Evolutionary conservation across 2,113 vertebrate genomes (phyloP), one percentile per base, ranked within the genome.

Genomic region (Ammodytes marinus): DNA sequence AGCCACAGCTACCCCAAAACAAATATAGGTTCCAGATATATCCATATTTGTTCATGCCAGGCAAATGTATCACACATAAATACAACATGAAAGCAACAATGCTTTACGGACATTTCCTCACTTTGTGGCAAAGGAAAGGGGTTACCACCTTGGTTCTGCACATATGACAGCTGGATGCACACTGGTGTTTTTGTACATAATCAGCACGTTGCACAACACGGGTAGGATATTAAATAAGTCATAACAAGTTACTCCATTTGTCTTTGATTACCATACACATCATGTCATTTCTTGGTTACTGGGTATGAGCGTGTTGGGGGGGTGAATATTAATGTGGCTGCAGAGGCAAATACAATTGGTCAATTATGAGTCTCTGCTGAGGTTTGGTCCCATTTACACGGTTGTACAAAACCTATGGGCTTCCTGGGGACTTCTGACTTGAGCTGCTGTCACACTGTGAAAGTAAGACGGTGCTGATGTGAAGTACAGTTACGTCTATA

Each of bases 321-420:
- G 57, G 45, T 69, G 60, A 35, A 15, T 65, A 46, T n/a, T 14
- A 75, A 74, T 45, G 19, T 52, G 55, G 53, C 54, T 37, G 45
- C 55, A 65, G 45, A 70, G 10, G 61, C 60, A 45, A 27, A 60
- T 40, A 70, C 35, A 50, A 63, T 46, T 4, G 58, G 59, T 78
- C 69, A 53, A 82, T 67, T 69, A 78, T 69, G 67, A 81, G 67
- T 72, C 77, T 47, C 50, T 46, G 19, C 59, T 45, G 64, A 40
- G 8, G n/a, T 15, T 45, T 40, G 2, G 42, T 39, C 47, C 59
- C 64, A 12, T 46, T 75, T 35, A 42, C 43, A 57, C 71, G 50
- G 27, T 35, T 43, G 17, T 43, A 45, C 57, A 35, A 4, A 57
- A 66, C 68, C 63, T 55, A 0, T 3, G 49, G 69, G 77, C 45